Conservation (phyloP, 1,140 invertebrate species). For the Microplitis mediator region DNA sequence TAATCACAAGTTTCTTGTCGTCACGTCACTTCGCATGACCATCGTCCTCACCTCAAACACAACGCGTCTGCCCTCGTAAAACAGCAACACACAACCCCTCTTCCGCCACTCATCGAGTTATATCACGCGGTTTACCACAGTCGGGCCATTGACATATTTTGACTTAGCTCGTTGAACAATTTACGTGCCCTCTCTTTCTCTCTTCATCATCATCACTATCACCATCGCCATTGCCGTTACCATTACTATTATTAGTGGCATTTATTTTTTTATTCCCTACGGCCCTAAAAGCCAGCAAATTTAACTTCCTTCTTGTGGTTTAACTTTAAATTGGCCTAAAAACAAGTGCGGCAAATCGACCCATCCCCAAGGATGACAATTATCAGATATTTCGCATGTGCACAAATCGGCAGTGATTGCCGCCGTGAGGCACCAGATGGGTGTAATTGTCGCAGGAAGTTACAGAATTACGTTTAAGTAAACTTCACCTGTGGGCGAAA, state of each 20-base stretch:
- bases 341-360: background rate
- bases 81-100: background rate
- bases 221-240: background rate
- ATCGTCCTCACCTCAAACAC: background rate
- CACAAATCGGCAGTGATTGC: constrained; percentile 6
- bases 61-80: background rate
- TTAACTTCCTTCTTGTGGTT: constrained; percentile 21
- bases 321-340: background rate
- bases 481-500: background rate
- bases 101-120: constrained; percentile 21
- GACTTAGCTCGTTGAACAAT: constrained; percentile 38
- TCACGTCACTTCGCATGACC: constrained; percentile 51
- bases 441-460: constrained; percentile 43
- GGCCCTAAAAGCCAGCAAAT: too few species aligned
- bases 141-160: constrained; percentile 58
- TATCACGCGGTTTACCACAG: constrained; percentile 54
- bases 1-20: constrained; percentile 39
- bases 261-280: background rate
- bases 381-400: constrained; percentile 4
- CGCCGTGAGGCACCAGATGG: constrained; percentile 32
- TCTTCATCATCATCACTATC: background rate
- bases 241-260: background rate
- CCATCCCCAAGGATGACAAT: background rate
- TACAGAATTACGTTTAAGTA: constrained; percentile 24
- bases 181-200: background rate